Percentiles rank a stretch among this genome's conserved stretches.
phyloP scores from a whole-genome alignment of 2,797 vertebrate species.

The Phrynocephalus vlangalii region DNA sequence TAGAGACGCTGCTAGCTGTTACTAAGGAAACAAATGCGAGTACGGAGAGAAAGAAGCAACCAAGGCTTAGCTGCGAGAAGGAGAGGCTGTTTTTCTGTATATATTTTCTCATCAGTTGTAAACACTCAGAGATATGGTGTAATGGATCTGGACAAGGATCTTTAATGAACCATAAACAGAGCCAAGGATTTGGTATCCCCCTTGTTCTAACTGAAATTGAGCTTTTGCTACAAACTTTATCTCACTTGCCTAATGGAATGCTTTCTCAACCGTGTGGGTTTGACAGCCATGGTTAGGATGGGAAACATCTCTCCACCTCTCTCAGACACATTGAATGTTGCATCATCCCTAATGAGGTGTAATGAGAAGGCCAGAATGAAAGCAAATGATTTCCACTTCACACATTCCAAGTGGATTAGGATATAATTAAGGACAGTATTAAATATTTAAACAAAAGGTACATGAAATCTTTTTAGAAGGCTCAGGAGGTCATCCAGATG shows the following conservation, averaged over 20 bases:
- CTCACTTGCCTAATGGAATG: background rate
- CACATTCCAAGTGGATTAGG: conserved; percentile 67
- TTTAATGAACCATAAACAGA: background rate
- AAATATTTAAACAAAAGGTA: conserved; percentile 74
- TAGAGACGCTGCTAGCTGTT: background rate
- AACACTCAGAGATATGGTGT: background rate
- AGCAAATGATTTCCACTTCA: conserved; percentile 69
- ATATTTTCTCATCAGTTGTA: background rate
- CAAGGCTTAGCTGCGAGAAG: background rate
- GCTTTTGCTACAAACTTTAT: background rate
- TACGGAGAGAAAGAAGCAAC: background rate
- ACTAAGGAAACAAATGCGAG: background rate
- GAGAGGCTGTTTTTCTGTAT: accelerated
- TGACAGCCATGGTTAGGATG: conserved; percentile 34
- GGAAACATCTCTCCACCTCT: conserved; percentile 25
- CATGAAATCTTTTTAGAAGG: conserved; percentile 57
- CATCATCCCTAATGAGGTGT: conserved; percentile 49
- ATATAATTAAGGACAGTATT: conserved; percentile 69
- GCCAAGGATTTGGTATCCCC: background rate
- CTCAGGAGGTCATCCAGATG: conserved; percentile 50
- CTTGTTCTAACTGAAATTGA: background rate
- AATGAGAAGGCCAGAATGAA: conserved; percentile 62
- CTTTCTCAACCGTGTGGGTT: conserved; percentile 29
- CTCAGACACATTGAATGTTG: conserved; percentile 50
- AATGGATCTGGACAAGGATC: background rate